phyloP scores from a whole-genome alignment of 1,140 invertebrate genomes.

The Pemphigus obesinymphae region DNA sequence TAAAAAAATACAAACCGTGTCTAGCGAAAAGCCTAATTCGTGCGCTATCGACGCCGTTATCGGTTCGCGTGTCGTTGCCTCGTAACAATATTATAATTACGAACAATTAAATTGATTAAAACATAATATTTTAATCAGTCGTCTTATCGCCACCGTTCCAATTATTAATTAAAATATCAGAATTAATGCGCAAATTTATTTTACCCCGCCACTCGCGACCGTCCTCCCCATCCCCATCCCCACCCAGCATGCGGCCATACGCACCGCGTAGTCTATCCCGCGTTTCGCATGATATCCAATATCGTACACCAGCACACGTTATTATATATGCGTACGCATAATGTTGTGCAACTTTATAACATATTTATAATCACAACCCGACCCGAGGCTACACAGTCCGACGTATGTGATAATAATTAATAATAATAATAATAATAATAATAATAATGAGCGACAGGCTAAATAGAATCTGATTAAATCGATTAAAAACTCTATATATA shows the following conservation, averaged over 20 bases:
- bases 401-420: no score
- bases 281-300: neutral
- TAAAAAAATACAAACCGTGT: neutral
- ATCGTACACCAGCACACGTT: no score
- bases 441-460: no score
- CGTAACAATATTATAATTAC: conserved; percentile 32
- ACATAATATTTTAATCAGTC: conserved; percentile 36
- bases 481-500: no score
- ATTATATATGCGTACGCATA: no score
- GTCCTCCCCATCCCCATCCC: neutral
- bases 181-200: conserved; percentile 22
- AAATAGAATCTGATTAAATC: no score
- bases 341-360: no score
- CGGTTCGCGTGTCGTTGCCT: conserved; percentile 28
- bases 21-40: conserved; percentile 28
- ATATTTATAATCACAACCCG: no score
- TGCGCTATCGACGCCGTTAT: conserved; percentile 34
- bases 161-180: conserved; percentile 40
- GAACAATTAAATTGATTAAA: conserved; percentile 41
- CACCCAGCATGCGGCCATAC: no score
- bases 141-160: conserved; percentile 32
- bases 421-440: no score
- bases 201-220: no score
- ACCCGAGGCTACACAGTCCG: no score
- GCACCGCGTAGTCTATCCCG: neutral